Evolutionary conservation across 1,140 invertebrate genomes (phyloP).

Genomic region (Achatina immaculata): DNA sequence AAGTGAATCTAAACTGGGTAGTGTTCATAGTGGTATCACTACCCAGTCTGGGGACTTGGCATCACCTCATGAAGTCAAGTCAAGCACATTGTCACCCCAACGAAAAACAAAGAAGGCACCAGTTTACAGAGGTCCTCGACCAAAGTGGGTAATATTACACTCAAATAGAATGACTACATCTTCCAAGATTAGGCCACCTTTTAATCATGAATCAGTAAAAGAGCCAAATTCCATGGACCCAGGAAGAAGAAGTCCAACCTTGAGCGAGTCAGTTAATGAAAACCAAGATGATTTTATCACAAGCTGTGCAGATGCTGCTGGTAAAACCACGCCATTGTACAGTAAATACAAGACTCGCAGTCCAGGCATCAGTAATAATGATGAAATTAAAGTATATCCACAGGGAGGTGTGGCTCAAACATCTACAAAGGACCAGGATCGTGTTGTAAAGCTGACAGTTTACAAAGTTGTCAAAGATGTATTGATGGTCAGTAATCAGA

Average conservation of each 20-base stretch:
- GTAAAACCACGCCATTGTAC: too few relatives aligned
- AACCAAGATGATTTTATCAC: too few relatives aligned
- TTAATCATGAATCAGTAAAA: background rate
- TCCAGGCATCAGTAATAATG: background rate
- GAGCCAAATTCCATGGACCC: background rate
- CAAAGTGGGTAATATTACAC: background rate
- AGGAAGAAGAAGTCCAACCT: background rate
- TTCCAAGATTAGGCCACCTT: background rate
- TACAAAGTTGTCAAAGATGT: constrained; percentile 39
- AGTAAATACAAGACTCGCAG: background rate
- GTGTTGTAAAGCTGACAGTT: constrained; percentile 30
- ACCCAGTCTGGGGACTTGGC: background rate
- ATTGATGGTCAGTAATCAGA: constrained; percentile 31
- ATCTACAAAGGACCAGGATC: background rate
- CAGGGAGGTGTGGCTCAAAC: background rate
- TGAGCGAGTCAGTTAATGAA: too few relatives aligned
- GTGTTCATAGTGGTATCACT: background rate
- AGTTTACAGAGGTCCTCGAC: constrained; percentile 7
- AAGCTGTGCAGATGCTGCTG: too few relatives aligned
- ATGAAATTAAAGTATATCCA: background rate
- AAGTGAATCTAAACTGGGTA: background rate
- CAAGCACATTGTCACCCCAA: background rate
- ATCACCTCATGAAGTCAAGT: background rate
- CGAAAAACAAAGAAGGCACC: background rate
- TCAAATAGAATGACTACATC: background rate